A percentile compares a stretch with the other conserved stretches of the same genome.
These are phyloP conservation scores for Cistogaster globosa DNA, from an alignment of 2,888 invertebrate species.

Conservation along the genomic window DNA sequence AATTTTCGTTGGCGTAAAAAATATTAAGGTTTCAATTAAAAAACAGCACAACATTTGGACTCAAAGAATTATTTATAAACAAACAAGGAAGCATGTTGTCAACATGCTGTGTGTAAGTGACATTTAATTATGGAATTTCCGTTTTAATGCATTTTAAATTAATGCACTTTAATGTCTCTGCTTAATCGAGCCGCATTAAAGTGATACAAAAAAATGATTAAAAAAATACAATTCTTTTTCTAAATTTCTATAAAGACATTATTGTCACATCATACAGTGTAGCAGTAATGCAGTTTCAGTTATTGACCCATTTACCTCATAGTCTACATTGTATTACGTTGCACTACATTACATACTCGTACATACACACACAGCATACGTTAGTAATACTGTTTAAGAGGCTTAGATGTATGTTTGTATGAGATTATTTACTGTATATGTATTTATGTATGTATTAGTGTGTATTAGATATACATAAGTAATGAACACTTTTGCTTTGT, in stretches of 20 bases:
- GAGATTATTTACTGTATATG: not conserved
- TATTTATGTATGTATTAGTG: not conserved
- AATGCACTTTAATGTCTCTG: conserved; percentile 42
- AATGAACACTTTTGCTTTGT: conserved; percentile 50
- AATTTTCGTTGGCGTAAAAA: not conserved
- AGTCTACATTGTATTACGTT: conserved; percentile 61
- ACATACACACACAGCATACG: not conserved
- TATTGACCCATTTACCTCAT: conserved; percentile 66
- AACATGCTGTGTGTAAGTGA: conserved; percentile 21
- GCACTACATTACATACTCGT: not conserved
- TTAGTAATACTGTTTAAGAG: no score
- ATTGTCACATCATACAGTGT: conserved; percentile 31
- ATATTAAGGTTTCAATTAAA: not conserved
- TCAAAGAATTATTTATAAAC: not conserved
- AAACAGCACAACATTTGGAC: not conserved
- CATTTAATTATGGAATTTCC: conserved; percentile 42
- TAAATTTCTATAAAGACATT: conserved; percentile 41
- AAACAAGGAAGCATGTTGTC: conserved; percentile 17
- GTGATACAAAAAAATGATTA: conserved; percentile 1
- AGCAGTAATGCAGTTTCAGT: conserved; percentile 41
- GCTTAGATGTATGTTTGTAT: no score
- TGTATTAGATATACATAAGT: conserved; percentile 19
- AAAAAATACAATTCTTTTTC: conserved; percentile 18
- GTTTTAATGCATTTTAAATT: conserved; percentile 59
- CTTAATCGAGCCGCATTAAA: not conserved